Evolutionary conservation across 2,888 invertebrate genomes (phyloP).

Genomic region (Euproctis similis): DNA sequence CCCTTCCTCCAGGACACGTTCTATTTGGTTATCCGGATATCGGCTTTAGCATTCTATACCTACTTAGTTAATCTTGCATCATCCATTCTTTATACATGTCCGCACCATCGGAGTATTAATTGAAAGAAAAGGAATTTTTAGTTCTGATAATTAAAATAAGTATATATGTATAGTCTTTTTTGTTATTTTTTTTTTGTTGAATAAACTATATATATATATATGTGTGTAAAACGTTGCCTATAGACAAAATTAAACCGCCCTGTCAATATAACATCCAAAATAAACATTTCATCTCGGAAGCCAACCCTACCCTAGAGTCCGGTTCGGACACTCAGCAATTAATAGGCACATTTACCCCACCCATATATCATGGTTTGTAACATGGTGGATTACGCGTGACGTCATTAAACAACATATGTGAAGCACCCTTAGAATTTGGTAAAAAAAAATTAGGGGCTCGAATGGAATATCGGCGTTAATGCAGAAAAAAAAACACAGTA

Average conservation of each 20-base stretch:
- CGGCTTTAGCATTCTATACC: no score
- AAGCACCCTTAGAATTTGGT: constrained; percentile 20
- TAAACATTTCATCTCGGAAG: constrained; percentile 1
- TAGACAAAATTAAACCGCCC: constrained; percentile 2
- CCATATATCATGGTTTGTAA: constrained; percentile 35
- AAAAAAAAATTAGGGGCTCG: constrained; percentile 9
- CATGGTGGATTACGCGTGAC: constrained; percentile 23
- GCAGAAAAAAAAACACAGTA: constrained; percentile 3
- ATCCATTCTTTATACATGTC: no score
- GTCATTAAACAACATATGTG: constrained; percentile 24
- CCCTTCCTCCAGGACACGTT: no score
- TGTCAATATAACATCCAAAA: constrained; percentile 5
- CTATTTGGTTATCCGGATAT: no score
- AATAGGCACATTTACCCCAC: constrained; percentile 29
- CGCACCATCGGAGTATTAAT: no score
- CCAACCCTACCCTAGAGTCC: constrained; percentile 4
- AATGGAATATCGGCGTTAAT: constrained; percentile 4
- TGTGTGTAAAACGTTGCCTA: no score
- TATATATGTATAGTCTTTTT: no score
- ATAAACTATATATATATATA: no score
- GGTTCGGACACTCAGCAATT: constrained; percentile 22
- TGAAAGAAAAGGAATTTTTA: no score
- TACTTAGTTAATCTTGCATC: no score
- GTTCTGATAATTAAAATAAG: no score
- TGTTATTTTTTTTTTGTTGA: no score